These are phyloP conservation scores for Neogobius melanostomus DNA, from an alignment of 2,113 vertebrate species.

Conservation along the genomic window DNA sequence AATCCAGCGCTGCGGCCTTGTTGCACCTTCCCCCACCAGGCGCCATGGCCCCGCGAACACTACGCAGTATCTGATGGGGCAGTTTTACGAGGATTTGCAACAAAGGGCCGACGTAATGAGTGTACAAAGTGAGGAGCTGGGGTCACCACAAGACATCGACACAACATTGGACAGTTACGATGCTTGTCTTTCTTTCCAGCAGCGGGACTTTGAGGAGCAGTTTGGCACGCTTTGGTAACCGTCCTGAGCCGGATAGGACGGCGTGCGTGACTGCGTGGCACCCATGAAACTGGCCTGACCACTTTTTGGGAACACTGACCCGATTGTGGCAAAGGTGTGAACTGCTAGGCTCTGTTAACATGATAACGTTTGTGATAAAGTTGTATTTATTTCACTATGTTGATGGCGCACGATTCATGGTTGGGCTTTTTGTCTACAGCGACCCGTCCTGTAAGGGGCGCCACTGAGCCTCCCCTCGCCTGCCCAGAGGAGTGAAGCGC, in stretches of 20 bases:
- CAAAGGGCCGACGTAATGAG: background rate
- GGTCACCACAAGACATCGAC: constrained; percentile 9
- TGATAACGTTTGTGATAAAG: background rate
- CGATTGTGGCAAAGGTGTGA: constrained; percentile 59
- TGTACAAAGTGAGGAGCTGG: background rate
- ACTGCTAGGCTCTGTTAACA: constrained; percentile 5
- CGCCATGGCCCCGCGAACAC: constrained; percentile 72
- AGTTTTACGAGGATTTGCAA: constrained; percentile 60
- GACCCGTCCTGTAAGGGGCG: constrained; percentile 62
- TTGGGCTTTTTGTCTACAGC: constrained; percentile 78
- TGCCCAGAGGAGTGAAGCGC: constrained; percentile 37
- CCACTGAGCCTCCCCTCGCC: constrained; percentile 39
- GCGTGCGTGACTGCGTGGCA: constrained; percentile 28
- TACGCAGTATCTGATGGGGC: constrained; percentile 76
- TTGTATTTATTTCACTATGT: constrained; percentile 1
- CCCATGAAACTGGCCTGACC: background rate
- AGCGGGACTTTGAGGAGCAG: constrained; percentile 71
- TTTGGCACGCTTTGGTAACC: constrained; percentile 27
- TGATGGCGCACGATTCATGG: constrained; percentile 63
- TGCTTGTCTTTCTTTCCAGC: constrained; percentile 61
- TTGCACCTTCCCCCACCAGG: constrained; percentile 1
- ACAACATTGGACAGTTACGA: constrained; percentile 43
- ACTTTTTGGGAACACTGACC: constrained; percentile 9
- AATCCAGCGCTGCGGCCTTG: background rate
- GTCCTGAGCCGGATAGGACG: background rate